Evolutionary conservation across 2,888 invertebrate species (phyloP), one percentile per base, ranked within the genome.

Genomic region (Leucania comma): DNA sequence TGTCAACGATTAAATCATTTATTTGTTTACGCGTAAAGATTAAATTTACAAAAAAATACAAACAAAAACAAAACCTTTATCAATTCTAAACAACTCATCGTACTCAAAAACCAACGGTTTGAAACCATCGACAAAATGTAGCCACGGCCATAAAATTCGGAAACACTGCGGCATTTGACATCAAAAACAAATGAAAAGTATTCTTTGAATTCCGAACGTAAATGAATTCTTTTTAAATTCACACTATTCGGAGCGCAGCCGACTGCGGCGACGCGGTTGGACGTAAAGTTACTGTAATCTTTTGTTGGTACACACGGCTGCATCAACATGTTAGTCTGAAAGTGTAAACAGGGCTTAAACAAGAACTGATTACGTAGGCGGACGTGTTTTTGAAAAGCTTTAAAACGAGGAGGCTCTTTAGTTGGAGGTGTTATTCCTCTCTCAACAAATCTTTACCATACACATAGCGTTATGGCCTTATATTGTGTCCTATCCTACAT

Each of bases 191-290:
- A 71, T 64, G 54, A 71, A 67, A 64, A 54, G 63, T 76, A 76
- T 84, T 84, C 71, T 50, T 60, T 42, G 42, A 69, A 72, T 82
- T 71, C 70, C 74, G 56, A 75, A 80, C 65, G 35, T 42, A 68
- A 82, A 84, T 78, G 61, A 72, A 76, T 84, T 78, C 61, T 74
- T 76, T 82, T 80, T 66, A 70, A 75, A 76, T 60, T 29, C 59
- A 65, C 59, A 72, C 65, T 67, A 65, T 66, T 76, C 10, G 53
- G 20, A 70, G 68, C 46, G 50, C 38, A 35, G 46, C 6, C 3
- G 17, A 2, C 46, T 14, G 14, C n/a, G n/a, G 14, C 48, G 38
- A 67, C 32, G 17, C 20, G 22, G 22, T 56, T 17, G 14, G 56
- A 62, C 57, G 53, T 64, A 68, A 68, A 78, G 77, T 57, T 56